phyloP scores from a whole-genome alignment of 2,888 invertebrate species.

The Liodrosophila aerea region DNA sequence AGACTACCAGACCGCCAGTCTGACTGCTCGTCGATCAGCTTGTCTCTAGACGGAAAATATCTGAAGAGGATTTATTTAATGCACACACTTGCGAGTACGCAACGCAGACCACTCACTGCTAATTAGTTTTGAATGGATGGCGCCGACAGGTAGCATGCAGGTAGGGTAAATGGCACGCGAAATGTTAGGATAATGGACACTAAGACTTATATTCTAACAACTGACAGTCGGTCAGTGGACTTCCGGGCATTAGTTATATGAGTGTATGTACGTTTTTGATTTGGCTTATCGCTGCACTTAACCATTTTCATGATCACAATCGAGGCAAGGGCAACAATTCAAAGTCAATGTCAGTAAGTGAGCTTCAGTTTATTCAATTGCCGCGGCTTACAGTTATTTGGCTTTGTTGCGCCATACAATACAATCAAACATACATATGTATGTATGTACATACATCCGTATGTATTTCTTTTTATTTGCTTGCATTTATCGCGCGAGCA shows the following conservation, averaged over 20 bases:
- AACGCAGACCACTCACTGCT: constrained; percentile 31
- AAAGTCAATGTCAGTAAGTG: constrained; percentile 71
- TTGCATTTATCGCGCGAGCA: constrained; percentile 53
- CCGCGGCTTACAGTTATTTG: constrained; percentile 45
- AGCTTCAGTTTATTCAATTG: constrained; percentile 47
- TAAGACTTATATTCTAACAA: constrained; percentile 13
- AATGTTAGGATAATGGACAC: constrained; percentile 22
- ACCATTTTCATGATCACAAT: constrained; percentile 1
- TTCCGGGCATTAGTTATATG: constrained; percentile 35
- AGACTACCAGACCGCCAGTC: constrained; percentile 6
- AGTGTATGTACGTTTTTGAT: constrained; percentile 3
- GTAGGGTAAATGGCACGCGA: constrained; percentile 13
- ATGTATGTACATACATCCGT: constrained; percentile 20
- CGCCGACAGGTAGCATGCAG: constrained; percentile 43
- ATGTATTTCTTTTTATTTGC: constrained; percentile 44
- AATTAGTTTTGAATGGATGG: constrained; percentile 68
- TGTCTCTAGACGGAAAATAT: neutral
- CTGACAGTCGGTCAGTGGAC: constrained; percentile 15
- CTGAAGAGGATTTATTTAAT: constrained; percentile 34
- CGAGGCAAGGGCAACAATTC: constrained; percentile 49
- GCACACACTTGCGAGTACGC: constrained; percentile 14
- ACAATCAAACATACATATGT: neutral
- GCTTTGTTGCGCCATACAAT: constrained; percentile 35
- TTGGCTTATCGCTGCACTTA: constrained; percentile 45
- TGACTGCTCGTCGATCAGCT: neutral